These are phyloP conservation scores for Sibirionetta formosa DNA, from an alignment of 2,797 vertebrate genomes.

Conservation along the genomic window DNA sequence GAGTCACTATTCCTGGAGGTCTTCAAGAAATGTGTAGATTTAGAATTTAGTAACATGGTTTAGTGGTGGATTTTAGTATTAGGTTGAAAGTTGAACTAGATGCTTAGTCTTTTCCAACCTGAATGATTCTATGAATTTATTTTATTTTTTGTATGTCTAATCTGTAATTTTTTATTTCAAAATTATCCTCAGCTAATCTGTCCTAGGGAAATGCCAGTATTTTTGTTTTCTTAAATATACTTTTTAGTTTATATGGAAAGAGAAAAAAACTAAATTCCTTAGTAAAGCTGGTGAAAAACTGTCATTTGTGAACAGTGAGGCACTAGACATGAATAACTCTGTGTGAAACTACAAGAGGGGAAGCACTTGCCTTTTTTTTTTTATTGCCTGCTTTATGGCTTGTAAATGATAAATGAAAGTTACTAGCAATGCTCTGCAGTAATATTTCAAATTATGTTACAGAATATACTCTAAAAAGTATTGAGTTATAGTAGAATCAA, in stretches of 20 bases:
- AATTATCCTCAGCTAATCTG: neutral
- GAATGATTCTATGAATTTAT: neutral
- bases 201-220: neutral
- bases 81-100: no score
- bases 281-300: constrained; percentile 30
- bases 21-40: no score
- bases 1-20: no score
- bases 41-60: no score
- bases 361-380: neutral
- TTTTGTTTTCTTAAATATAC: neutral
- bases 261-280: constrained; percentile 10
- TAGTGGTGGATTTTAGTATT: no score
- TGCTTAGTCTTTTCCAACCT: no score
- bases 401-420: constrained; percentile 69
- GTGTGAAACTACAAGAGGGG: constrained; percentile 7
- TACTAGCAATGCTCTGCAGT: constrained; percentile 10
- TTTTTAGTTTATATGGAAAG: constrained; percentile 34
- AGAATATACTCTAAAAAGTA: neutral
- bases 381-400: constrained; percentile 49
- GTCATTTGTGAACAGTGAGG: constrained; percentile 32
- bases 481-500: constrained; percentile 7
- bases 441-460: constrained; percentile 54
- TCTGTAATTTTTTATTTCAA: neutral
- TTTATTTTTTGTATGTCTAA: neutral
- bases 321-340: neutral